Evolutionary conservation across 92 coral and sea anemone species (phyloP).

Genomic region (Paragorgia papillata): DNA sequence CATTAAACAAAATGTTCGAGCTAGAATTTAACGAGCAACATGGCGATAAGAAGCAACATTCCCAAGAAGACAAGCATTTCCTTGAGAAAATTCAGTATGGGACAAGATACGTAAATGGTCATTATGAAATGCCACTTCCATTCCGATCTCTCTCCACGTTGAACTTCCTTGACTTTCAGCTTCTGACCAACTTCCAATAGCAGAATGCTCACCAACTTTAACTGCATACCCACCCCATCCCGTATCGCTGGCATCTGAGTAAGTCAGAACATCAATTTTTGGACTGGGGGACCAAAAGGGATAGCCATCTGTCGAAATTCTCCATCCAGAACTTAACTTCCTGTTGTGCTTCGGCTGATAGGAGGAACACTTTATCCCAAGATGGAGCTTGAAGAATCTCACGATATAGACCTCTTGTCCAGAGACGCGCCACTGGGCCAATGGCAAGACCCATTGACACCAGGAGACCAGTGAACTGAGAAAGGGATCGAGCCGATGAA

Average conservation of each 20-base stretch:
- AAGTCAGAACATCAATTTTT: slow-evolving; percentile 52
- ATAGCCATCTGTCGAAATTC: slow-evolving; percentile 50
- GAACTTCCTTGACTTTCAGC: slow-evolving; percentile 49
- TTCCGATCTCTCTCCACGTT: slow-evolving; percentile 54
- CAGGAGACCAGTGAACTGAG: slow-evolving; percentile 21
- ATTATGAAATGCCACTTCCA: too few relatives aligned
- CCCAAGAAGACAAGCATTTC: too few relatives aligned
- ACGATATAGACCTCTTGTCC: slow-evolving; percentile 42
- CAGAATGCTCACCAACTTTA: slow-evolving; percentile 47
- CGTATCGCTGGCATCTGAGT: slow-evolving; percentile 62
- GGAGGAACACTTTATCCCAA: slow-evolving; percentile 46
- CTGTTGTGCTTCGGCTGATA: slow-evolving; percentile 41
- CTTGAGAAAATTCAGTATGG: too few relatives aligned
- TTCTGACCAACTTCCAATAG: slow-evolving; percentile 59
- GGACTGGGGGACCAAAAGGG: slow-evolving; percentile 63
- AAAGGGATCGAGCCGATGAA: slow-evolving; percentile 3
- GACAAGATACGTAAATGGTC: too few relatives aligned
- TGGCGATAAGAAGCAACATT: too few relatives aligned
- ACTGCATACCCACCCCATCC: slow-evolving; percentile 65
- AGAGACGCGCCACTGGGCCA: slow-evolving; percentile 21
- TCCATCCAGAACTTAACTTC: slow-evolving; percentile 53
- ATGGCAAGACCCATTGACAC: slow-evolving; percentile 11
- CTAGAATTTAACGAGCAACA: too few relatives aligned
- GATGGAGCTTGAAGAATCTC: slow-evolving; percentile 42
- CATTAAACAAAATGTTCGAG: too few relatives aligned